Base-by-base conservation (phyloP, 92 coral and sea anemone genomes). In the Porites rus region DNA sequence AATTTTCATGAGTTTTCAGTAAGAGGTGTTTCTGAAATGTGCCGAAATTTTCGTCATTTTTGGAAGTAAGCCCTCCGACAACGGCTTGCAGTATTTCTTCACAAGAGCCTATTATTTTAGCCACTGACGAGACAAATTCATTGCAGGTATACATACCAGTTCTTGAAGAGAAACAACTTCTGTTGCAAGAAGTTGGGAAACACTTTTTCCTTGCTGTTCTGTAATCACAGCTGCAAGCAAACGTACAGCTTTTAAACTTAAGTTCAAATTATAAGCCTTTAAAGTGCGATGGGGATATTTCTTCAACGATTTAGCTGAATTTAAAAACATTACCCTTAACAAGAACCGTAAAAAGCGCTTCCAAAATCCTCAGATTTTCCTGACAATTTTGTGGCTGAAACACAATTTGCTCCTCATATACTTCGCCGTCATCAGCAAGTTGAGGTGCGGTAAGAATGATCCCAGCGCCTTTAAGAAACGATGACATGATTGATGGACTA, bases 351-450 rank as follows among this genome's bases (percentile, higher is more conserved):
- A 94, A 77, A 67, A 94, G 92, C 18, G 80, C 90, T 74, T 92
- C 98, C 69, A 94, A 81, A 16, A 90, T 72, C 67, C 85, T 86
- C 71, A 94, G 68, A n/a, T 86, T 61, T 69, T 89, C 90, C 63
- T 92, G 98, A 86, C 96, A 92, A 75, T 90, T 94, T 51, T 80
- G 87, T 77, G 98, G 98, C 65, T 93, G 93, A 75, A 94, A 94
- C 17, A 94, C 96, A 12, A 94, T 86, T 80, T 94, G 98, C 22
- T 85, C 88, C 51, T 94, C 96, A 14, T 87, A 81, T 18, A 74
- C 58, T 24, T 94, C 98, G 2, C 92, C 94, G 69, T 94, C 98
- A 59, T 90, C 95, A 25, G 88, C 96, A 16, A 86, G 88, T 22
- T 89, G 85, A 4, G 91, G 76, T 6, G 94, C 82, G 8, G 91